Percentiles rank a stretch among this genome's conserved stretches.
Conservation (phyloP, 2,888 invertebrate genomes). For the Trypoxylon attenuatum region DNA sequence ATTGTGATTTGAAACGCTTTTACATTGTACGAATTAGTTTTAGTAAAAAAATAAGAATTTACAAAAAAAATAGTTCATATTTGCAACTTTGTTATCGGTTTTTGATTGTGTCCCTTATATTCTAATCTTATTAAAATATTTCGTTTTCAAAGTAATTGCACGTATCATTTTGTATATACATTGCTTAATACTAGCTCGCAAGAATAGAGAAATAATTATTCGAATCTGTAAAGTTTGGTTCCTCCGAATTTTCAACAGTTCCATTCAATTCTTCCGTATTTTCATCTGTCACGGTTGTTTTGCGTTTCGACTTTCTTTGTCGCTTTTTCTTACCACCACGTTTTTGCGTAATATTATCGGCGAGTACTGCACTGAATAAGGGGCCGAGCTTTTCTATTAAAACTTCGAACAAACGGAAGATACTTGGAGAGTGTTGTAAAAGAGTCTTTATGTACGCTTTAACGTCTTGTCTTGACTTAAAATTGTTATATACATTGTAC, state of each 20-base stretch:
- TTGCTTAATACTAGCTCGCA: neutral
- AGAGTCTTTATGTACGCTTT: constrained; percentile 75
- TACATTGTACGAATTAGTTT: no score
- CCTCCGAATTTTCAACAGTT: neutral
- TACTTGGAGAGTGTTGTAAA: constrained; percentile 66
- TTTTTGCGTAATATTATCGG: no score
- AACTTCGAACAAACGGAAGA: constrained; percentile 63
- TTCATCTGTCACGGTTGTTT: no score
- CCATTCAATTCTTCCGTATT: constrained; percentile 9
- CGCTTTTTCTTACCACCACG: no score
- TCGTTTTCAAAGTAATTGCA: no score
- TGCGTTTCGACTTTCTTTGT: neutral
- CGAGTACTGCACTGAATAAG: neutral
- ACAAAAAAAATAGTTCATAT: no score
- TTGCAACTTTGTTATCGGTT: no score
- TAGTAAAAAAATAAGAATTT: no score
- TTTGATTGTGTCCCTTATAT: no score
- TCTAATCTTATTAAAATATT: no score
- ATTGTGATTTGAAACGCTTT: no score
- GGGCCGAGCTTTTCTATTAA: neutral
- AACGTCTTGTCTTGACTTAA: constrained; percentile 78
- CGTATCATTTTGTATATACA: no score
- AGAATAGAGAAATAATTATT: constrained; percentile 35
- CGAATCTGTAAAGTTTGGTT: constrained; percentile 35
- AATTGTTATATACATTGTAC: constrained; percentile 82